Percentiles rank a stretch among this genome's conserved stretches.
Evolutionary conservation across 2,888 invertebrate species (phyloP).

Genomic region (Erebia epiphron): DNA sequence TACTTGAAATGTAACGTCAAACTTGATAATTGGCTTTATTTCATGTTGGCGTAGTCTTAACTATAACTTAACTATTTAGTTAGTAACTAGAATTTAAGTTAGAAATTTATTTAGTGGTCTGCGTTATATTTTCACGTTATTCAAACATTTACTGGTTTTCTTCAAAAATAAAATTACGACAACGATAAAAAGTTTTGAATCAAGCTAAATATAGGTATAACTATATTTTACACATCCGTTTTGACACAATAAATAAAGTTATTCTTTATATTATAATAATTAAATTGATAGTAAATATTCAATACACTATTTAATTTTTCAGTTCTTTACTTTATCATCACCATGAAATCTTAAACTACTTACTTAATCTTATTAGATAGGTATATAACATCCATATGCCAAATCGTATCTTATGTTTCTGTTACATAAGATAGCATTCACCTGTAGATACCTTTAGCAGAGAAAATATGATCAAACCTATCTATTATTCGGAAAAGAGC

Average conservation of each 20-base stretch:
- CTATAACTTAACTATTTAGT: too few species aligned
- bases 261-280: not conserved
- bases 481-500: too few species aligned
- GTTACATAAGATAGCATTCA: too few species aligned
- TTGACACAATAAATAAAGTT: not conserved
- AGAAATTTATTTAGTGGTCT: too few species aligned
- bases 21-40: not conserved
- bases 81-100: too few species aligned
- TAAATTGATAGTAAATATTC: constrained; percentile 6
- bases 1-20: too few species aligned
- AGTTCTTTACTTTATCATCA: constrained; percentile 10
- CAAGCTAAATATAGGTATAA: not conserved
- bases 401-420: not conserved
- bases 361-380: not conserved
- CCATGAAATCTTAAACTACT: not conserved
- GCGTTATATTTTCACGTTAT: too few species aligned
- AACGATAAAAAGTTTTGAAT: too few species aligned
- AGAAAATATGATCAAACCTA: too few species aligned
- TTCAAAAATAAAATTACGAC: too few species aligned
- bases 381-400: not conserved
- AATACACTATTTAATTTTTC: not conserved
- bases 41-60: not conserved
- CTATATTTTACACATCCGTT: not conserved
- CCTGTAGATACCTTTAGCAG: too few species aligned
- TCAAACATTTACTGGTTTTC: too few species aligned